A percentile compares a stretch with the other conserved stretches of the same genome.
These are phyloP conservation scores for Shinisaurus crocodilurus DNA, from an alignment of 2,113 vertebrate genomes.

Conservation along the genomic window DNA sequence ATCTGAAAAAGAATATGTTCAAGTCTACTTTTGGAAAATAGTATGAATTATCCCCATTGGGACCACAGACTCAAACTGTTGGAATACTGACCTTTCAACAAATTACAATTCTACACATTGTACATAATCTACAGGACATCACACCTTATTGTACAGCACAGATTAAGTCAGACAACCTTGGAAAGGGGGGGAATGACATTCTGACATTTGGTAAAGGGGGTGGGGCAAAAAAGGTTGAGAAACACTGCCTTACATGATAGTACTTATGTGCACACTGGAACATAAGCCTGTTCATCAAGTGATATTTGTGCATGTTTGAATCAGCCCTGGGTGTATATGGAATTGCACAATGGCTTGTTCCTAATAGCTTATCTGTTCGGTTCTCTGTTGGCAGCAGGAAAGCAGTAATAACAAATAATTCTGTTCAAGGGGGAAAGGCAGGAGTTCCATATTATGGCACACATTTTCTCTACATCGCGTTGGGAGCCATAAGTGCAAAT, in stretches of 20 bases:
- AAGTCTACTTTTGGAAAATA: too few relatives aligned
- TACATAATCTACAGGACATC: too few relatives aligned
- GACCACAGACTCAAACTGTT: too few relatives aligned
- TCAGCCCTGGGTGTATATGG: not conserved
- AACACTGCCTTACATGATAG: not conserved
- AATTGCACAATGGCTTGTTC: not conserved
- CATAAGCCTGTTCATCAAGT: not conserved
- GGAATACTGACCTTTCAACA: too few relatives aligned
- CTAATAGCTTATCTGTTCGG: not conserved
- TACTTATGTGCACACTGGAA: not conserved
- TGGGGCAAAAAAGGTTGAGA: too few relatives aligned
- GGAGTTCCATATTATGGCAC: not conserved
- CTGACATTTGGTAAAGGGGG: too few relatives aligned
- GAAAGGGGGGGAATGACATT: too few relatives aligned
- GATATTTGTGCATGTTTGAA: not conserved
- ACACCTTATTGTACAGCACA: too few relatives aligned
- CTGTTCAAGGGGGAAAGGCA: not conserved
- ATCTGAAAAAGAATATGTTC: too few relatives aligned
- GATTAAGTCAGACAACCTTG: too few relatives aligned
- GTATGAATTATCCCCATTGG: too few relatives aligned
- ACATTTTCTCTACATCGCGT: not conserved
- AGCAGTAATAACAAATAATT: not conserved
- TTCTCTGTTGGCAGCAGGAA: not conserved
- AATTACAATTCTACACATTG: too few relatives aligned
- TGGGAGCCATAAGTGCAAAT: conserved; percentile 2